Conservation (phyloP, 2,888 invertebrate genomes). For the Seladonia tumulorum region DNA sequence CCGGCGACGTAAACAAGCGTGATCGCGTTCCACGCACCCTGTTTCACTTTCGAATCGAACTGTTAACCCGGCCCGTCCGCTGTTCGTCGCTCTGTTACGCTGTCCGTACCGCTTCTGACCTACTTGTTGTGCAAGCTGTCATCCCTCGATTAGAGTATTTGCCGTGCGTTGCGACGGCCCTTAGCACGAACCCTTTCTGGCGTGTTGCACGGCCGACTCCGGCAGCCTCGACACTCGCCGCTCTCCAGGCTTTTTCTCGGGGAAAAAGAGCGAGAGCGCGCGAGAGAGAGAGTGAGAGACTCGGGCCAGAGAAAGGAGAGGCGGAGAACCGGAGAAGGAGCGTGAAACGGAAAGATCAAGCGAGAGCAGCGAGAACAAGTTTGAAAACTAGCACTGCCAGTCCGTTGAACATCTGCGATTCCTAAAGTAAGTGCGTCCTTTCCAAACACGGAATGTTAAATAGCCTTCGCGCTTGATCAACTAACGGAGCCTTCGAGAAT, state of each 20-base stretch:
- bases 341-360: constrained; percentile 58
- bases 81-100: constrained; percentile 14
- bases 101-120: constrained; percentile 65
- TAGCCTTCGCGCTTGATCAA: constrained; percentile 70
- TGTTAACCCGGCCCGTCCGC: constrained; percentile 12
- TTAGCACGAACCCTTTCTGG: constrained; percentile 27
- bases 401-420: constrained; percentile 68
- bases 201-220: neutral
- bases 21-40: constrained; percentile 27
- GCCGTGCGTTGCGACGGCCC: neutral
- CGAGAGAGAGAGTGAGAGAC: neutral
- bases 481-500: constrained; percentile 71
- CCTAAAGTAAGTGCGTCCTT: constrained; percentile 67
- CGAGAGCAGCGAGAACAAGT: constrained; percentile 72
- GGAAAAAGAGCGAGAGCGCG: neutral
- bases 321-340: constrained; percentile 35
- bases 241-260: constrained; percentile 32
- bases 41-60: constrained; percentile 24
- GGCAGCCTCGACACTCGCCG: constrained; percentile 27
- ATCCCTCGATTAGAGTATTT: constrained; percentile 61
- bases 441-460: constrained; percentile 69
- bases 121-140: constrained; percentile 76
- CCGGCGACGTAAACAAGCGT: constrained; percentile 56
- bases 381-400: constrained; percentile 75
- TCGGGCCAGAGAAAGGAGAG: constrained; percentile 10